Evolutionary conservation across 2,888 invertebrate genomes (phyloP), one percentile per base, ranked within the genome.

Genomic region (Aelia acuminata): DNA sequence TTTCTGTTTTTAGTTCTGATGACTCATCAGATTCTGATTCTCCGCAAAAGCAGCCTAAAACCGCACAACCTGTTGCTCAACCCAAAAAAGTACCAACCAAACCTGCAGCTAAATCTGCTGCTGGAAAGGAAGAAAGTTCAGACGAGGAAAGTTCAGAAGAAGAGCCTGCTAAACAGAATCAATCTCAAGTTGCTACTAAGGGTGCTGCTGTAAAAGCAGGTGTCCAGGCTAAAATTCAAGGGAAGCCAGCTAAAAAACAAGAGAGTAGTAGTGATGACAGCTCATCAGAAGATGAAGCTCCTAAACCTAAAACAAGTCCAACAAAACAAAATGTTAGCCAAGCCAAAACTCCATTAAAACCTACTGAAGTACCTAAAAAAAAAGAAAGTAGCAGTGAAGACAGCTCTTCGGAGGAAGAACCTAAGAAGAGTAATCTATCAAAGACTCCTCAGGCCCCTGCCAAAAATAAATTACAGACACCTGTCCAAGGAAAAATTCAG

Each of bases 201-300:
- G 39, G 35, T 22, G 53, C n/a, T 53, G n/a, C 22, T n/a, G 57
- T 57, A 57, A 53, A 86, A 35, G 13, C 53, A 22, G 35, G 26
- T n/a, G 20, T 53, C 8, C 49, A 53, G 15, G 7, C 86, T 53
- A 22, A 53, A n/a, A 49, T 13, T n/a, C 86, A 13, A 57, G 35
- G 22, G 63, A 50, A 20, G 35, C 63, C 86, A 26, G 63, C n/a
- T 7, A 35, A 86, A 20, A 70, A 87, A 31, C 20, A 43, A 47
- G 47, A 47, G 20, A 63, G 57, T 39, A 70, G 70, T 31, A 70
- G 70, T 48, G 70, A 57, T 3, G 84, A 84, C 26, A 85, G 85
- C n/a, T 88, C 88, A 48, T 88, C 88, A 39, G 75, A 75, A 70
- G 89, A 89, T 20, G 89, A 89, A 70, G 31, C 86, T 47, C 70